Base-by-base conservation (phyloP, 2,888 invertebrate genomes). In the Argyresthia goedartella region DNA sequence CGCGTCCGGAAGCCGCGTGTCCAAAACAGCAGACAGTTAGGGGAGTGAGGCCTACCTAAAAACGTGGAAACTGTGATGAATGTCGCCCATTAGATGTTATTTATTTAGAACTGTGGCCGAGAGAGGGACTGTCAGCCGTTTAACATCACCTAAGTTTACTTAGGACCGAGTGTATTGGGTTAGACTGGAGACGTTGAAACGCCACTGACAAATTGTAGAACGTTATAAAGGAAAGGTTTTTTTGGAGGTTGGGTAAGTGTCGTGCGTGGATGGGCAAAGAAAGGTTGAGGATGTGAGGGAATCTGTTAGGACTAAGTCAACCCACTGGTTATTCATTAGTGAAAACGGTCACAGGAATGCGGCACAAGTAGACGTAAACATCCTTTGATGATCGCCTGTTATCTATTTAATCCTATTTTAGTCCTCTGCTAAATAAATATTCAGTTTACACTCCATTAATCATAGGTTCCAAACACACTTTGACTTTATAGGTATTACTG, bases 51-150 rank as follows among this genome's bases (percentile, higher is more conserved):
- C 72, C 65, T 69, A 73, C 81, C 85, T 82, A 85, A 86, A 86
- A 86, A 85, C 81, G 85, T 80, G 76, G 82, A 81, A 85, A 82
- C 82, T 68, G 82, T 86, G 87, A 87, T 87, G 87, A 87, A 87
- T 87, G 87, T 81, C 71, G 73, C 76, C 87, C 87, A 87, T 87
- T 87, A 87, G 87, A 84, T 78, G 87, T 86, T 87, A 87, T 87
- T 87, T 87, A 87, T 87, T 87, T 87, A 87, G 87, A 25, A 85
- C 77, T 82, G 86, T 76, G 86, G 84, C 81, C 79, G 76, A 77
- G 74, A 76, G 75, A 82, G 84, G 82, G 82, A 80, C 81, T 75
- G 49, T 44, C 58, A 58, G 70, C 66, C 72, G 78, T 76, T 85
- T 80, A 82, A 84, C 79, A 82, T 78, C 71, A 71, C 80, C 80